These are phyloP conservation scores for Metopia argyrocephala DNA, from an alignment of 2,888 invertebrate genomes.

Conservation along the genomic window DNA sequence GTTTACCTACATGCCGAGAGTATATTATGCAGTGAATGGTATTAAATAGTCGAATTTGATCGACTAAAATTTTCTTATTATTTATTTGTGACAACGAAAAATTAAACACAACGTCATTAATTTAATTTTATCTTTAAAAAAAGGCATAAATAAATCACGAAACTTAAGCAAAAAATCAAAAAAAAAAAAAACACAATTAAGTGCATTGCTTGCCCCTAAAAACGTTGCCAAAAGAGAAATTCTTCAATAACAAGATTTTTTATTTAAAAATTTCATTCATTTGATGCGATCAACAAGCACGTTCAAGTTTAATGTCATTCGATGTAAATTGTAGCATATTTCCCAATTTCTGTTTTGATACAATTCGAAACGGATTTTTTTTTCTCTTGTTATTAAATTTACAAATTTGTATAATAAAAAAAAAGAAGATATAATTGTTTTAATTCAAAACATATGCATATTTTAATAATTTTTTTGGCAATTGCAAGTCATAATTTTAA, in stretches of 20 bases:
- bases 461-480: neutral
- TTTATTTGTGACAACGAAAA: neutral
- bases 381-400: neutral
- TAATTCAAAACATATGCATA: neutral
- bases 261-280: conserved; percentile 21
- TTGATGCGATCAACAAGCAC: conserved; percentile 20
- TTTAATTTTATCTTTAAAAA: conserved; percentile 4
- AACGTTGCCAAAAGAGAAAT: conserved; percentile 47
- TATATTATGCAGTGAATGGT: too few species aligned
- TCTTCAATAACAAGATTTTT: conserved; percentile 43
- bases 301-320: conserved; percentile 55
- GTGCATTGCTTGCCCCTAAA: conserved; percentile 24
- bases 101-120: conserved; percentile 22
- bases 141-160: conserved; percentile 6
- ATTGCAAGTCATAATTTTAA: too few species aligned
- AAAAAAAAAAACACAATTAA: conserved; percentile 30
- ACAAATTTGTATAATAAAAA: too few species aligned
- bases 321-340: conserved; percentile 3
- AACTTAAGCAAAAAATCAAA: conserved; percentile 22
- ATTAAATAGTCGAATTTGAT: too few species aligned
- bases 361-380: neutral
- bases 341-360: neutral
- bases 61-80: neutral
- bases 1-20: too few species aligned
- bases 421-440: too few species aligned